These are phyloP conservation scores for Cheilinus undulatus DNA, from an alignment of 2,113 vertebrate species.

Conservation along the genomic window DNA sequence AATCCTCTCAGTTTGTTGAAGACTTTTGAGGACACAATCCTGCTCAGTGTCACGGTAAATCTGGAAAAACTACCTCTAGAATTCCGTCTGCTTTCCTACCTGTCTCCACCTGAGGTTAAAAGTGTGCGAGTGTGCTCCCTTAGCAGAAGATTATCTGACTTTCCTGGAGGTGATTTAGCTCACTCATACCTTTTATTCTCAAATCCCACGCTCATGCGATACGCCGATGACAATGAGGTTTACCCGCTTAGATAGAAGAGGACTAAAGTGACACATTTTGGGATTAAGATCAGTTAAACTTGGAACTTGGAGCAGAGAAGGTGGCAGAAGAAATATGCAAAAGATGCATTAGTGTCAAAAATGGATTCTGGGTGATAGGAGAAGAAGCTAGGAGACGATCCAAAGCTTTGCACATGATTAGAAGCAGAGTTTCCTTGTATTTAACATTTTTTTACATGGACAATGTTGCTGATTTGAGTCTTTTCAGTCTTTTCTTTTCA, in stretches of 20 bases:
- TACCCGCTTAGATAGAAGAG: not conserved
- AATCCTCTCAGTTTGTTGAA: not conserved
- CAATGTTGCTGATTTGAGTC: too few relatives aligned
- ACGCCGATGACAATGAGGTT: not conserved
- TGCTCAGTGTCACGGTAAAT: conserved; percentile 44
- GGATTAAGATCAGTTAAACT: not conserved
- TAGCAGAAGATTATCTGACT: conserved; percentile 6
- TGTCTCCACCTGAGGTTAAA: conserved; percentile 1
- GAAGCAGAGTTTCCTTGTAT: too few relatives aligned
- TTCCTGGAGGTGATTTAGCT: conserved; percentile 17
- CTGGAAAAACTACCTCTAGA: conserved; percentile 24
- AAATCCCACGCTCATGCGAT: not conserved
- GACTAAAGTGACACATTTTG: not conserved
- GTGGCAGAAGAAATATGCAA: conserved; percentile 12
- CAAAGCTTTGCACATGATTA: too few relatives aligned
- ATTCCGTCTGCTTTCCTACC: conserved; percentile 14
- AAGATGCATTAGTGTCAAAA: conserved; percentile 11
- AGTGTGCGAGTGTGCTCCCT: not conserved
- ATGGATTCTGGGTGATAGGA: conserved; percentile 5
- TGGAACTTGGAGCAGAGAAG: not conserved
- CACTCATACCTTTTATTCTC: not conserved
- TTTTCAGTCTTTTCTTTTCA: too few relatives aligned
- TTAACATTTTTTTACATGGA: too few relatives aligned
- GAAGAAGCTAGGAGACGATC: not conserved
- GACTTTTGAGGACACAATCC: conserved; percentile 27